A percentile compares a stretch with the other conserved stretches of the same genome.
These are phyloP conservation scores for Enteromius treurensis DNA, from an alignment of 2,797 vertebrate species.

Conservation along the genomic window DNA sequence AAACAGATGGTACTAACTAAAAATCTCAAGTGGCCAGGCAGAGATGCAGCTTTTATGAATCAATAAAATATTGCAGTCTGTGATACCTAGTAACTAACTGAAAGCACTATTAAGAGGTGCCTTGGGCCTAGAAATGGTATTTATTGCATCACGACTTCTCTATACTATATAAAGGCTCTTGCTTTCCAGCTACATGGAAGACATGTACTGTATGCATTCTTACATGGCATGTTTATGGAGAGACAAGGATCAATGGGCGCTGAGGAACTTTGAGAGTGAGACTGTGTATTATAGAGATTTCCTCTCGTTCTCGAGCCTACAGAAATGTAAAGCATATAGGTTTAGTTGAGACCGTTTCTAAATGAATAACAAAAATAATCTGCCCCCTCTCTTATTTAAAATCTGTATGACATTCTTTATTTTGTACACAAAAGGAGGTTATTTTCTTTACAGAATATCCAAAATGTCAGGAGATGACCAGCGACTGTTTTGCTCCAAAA, in stretches of 20 bases:
- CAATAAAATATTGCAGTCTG: neutral
- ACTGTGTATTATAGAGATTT: conserved; percentile 17
- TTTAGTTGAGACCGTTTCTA: neutral
- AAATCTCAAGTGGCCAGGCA: neutral
- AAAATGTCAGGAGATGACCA: no score
- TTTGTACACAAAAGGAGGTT: neutral
- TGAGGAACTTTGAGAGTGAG: conserved; percentile 8
- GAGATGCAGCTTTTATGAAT: neutral
- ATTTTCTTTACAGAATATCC: neutral
- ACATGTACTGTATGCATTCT: conserved; percentile 71
- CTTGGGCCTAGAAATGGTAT: neutral
- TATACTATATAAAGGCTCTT: neutral
- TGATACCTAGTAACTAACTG: neutral
- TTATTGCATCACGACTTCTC: neutral
- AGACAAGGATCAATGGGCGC: conserved; percentile 43
- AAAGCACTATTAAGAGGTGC: neutral
- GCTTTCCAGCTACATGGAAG: conserved; percentile 55
- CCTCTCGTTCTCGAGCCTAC: neutral
- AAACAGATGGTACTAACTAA: neutral
- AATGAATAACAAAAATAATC: neutral
- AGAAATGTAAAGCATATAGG: neutral
- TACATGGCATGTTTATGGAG: conserved; percentile 66
- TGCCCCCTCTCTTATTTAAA: neutral
- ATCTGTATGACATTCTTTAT: neutral
- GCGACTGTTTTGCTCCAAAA: neutral